Conservation (phyloP, 2,113 vertebrate species). For the Hippocampus abdominalis region DNA sequence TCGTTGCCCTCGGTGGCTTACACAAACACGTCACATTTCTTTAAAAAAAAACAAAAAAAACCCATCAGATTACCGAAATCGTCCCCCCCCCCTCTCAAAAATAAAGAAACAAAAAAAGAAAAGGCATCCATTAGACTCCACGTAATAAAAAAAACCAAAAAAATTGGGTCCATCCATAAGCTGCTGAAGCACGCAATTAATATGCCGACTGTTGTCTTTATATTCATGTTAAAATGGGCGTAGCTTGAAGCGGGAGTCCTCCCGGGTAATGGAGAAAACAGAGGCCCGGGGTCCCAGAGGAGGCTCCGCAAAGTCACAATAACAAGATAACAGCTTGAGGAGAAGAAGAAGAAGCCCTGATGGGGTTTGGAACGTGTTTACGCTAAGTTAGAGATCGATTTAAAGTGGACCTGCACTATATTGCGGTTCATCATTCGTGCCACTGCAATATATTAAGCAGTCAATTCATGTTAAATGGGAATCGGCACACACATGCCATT, state of each 20-base stretch:
- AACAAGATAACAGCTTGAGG: slow-evolving; percentile 65
- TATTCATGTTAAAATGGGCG: slow-evolving; percentile 41
- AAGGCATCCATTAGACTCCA: neutral
- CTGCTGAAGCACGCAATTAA: slow-evolving; percentile 13
- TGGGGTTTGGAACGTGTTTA: slow-evolving; percentile 61
- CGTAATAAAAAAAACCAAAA: neutral
- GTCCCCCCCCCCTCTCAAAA: neutral
- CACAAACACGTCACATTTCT: slow-evolving; percentile 1
- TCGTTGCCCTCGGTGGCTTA: slow-evolving; percentile 32
- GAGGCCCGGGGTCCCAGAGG: slow-evolving; percentile 37
- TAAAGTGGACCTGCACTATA: neutral
- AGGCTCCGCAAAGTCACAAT: slow-evolving; percentile 41
- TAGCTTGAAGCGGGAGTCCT: slow-evolving; percentile 29
- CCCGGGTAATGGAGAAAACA: slow-evolving; percentile 42
- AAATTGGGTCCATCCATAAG: neutral
- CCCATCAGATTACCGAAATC: neutral
- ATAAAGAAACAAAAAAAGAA: neutral
- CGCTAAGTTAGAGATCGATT: slow-evolving; percentile 13
- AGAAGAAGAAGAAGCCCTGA: slow-evolving; percentile 24
- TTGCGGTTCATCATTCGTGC: neutral
- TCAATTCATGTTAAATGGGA: neutral
- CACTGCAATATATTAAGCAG: neutral
- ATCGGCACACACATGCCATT: too few species aligned
- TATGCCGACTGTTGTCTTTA: slow-evolving; percentile 33
- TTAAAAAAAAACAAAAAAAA: slow-evolving; percentile 2